A percentile compares a stretch with the other conserved stretches of the same genome.
These are phyloP conservation scores for Euschistus heros DNA, from an alignment of 1,140 invertebrate species.

Conservation along the genomic window DNA sequence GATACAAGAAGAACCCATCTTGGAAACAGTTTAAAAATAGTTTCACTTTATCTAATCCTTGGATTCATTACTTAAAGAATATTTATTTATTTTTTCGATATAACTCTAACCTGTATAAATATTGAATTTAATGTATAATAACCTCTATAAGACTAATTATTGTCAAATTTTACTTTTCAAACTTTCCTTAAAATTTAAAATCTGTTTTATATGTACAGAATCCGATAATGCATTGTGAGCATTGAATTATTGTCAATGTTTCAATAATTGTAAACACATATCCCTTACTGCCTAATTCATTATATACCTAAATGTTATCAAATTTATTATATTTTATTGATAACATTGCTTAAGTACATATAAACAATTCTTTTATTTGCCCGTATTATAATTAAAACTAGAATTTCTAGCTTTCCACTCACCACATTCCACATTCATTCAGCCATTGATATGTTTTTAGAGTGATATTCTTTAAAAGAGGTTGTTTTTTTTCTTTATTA, in stretches of 20 bases:
- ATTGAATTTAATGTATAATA: neutral
- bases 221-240: conserved; percentile 9
- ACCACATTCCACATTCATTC: conserved; percentile 9
- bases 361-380: too few relatives aligned
- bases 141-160: conserved; percentile 15
- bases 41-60: neutral
- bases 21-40: conserved; percentile 1
- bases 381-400: too few relatives aligned
- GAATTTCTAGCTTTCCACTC: too few relatives aligned
- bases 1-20: conserved; percentile 3
- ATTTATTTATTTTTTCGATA: neutral
- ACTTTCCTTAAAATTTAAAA: neutral
- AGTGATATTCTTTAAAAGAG: conserved; percentile 19
- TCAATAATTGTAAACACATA: conserved; percentile 11
- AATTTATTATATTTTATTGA: neutral
- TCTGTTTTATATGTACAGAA: neutral
- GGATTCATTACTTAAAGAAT: conserved; percentile 10
- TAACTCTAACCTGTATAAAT: neutral
- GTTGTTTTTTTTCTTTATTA: conserved; percentile 7
- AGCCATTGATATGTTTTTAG: conserved; percentile 22
- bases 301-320: neutral
- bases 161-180: conserved; percentile 11
- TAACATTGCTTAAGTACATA: neutral
- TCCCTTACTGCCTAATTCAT: neutral
- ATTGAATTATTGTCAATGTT: conserved; percentile 20